Percentiles rank a stretch among this genome's conserved stretches.
Evolutionary conservation across 2,797 vertebrate species (phyloP).

Genomic region (Myotis planiceps): DNA sequence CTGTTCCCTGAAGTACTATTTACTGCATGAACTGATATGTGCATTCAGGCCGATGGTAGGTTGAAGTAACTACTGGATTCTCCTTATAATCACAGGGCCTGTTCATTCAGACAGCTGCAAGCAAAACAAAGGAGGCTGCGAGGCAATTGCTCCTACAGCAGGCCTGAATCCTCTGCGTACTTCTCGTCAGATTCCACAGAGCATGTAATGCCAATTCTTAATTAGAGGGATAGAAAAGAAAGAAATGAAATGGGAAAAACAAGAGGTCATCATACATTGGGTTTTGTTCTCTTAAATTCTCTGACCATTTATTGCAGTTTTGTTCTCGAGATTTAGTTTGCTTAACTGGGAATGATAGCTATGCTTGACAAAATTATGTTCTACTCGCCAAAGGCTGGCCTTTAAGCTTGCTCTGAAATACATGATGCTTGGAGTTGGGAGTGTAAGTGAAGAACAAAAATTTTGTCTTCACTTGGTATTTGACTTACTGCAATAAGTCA

Average conservation of each 20-base stretch:
- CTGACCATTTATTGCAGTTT: neutral
- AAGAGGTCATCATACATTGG: neutral
- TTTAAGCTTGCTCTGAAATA: constrained; percentile 8
- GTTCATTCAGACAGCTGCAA: neutral
- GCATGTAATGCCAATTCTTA: neutral
- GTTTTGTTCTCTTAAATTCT: neutral
- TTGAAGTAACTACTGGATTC: neutral
- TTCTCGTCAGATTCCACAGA: neutral
- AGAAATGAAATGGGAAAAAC: neutral
- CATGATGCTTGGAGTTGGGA: neutral
- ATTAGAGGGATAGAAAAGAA: neutral
- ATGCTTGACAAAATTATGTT: neutral
- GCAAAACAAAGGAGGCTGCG: neutral
- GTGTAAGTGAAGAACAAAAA: neutral
- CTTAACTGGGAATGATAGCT: neutral
- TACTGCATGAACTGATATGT: neutral
- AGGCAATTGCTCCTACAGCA: neutral
- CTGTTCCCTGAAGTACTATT: neutral
- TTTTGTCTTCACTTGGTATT: constrained; percentile 34
- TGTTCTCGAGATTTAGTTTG: neutral
- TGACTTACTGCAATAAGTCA: neutral
- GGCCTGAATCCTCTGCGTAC: neutral
- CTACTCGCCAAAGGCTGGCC: neutral
- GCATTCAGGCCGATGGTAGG: neutral
- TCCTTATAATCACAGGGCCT: neutral